These are phyloP conservation scores for Vipera ursinii DNA, from an alignment of 2,797 vertebrate species.

Conservation along the genomic window DNA sequence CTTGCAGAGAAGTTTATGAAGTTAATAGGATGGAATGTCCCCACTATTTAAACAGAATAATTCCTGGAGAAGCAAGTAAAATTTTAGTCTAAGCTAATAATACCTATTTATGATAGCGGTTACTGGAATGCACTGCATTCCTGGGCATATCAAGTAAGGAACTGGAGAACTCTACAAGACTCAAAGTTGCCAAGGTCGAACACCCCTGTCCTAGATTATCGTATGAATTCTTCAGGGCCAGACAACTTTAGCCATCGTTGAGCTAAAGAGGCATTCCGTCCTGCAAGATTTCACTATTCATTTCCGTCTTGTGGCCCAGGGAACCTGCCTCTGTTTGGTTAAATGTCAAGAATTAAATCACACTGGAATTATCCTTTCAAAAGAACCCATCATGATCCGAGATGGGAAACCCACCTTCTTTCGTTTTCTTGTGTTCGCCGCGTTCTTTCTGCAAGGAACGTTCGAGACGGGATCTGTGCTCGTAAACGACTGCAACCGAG, in stretches of 20 bases:
- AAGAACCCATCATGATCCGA: neutral
- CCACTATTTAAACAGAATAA: neutral
- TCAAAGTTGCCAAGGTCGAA: neutral
- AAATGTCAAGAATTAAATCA: neutral
- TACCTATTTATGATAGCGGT: neutral
- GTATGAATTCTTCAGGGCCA: neutral
- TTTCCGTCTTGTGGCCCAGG: neutral
- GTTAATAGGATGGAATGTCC: constrained; percentile 26
- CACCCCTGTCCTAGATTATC: neutral
- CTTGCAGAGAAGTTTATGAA: constrained; percentile 12
- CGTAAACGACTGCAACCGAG: constrained; percentile 68
- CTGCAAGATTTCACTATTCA: neutral
- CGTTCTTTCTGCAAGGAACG: constrained; percentile 73
- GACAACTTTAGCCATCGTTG: neutral
- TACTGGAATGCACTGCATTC: neutral
- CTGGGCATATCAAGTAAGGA: neutral
- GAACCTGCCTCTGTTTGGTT: neutral
- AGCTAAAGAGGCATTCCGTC: neutral
- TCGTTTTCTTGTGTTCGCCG: constrained; percentile 74
- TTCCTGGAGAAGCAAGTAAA: neutral
- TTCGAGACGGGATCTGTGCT: constrained; percentile 72
- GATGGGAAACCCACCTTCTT: constrained; percentile 66
- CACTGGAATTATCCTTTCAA: neutral
- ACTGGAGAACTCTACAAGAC: neutral
- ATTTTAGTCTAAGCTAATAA: neutral